A percentile compares a stretch with the other conserved stretches of the same genome.
These are phyloP conservation scores for Phylloscopus trochiloides DNA, from an alignment of 2,113 vertebrate species.

Conservation along the genomic window DNA sequence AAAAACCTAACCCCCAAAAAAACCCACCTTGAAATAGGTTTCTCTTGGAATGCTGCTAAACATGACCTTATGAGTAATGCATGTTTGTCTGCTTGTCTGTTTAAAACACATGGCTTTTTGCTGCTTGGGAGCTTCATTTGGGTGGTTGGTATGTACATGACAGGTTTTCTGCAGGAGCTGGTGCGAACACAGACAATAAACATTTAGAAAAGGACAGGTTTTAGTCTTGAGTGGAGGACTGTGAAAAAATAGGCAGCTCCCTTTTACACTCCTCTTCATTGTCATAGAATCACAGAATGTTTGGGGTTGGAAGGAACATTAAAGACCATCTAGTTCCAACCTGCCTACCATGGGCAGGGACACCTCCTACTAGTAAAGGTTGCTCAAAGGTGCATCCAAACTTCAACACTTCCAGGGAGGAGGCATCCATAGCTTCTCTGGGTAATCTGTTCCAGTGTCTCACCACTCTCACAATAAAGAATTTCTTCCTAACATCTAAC, in stretches of 20 bases:
- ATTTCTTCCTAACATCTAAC: not conserved
- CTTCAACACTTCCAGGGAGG: not conserved
- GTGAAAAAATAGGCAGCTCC: not conserved
- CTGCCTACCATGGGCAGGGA: not conserved
- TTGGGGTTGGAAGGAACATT: not conserved
- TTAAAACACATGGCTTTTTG: not conserved
- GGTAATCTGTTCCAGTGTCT: not conserved
- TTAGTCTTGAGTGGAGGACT: not conserved
- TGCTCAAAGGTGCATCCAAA: not conserved
- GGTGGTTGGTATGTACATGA: not conserved
- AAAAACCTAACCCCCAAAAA: not conserved
- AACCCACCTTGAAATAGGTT: not conserved
- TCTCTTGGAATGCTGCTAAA: slow-evolving; percentile 56
- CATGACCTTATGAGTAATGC: slow-evolving; percentile 31
- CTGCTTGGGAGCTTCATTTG: not conserved
- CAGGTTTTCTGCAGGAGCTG: not conserved
- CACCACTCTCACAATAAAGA: not conserved
- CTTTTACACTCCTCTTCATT: not conserved
- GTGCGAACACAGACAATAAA: not conserved
- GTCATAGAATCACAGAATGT: not conserved
- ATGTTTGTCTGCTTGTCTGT: slow-evolving; percentile 1
- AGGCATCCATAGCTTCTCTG: not conserved
- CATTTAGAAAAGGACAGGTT: not conserved
- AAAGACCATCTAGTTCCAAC: not conserved
- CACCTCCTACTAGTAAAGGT: not conserved